A percentile compares a stretch with the other conserved stretches of the same genome.
Conservation (phyloP, 2,888 invertebrate genomes). For the Drosophila bunnanda region DNA sequence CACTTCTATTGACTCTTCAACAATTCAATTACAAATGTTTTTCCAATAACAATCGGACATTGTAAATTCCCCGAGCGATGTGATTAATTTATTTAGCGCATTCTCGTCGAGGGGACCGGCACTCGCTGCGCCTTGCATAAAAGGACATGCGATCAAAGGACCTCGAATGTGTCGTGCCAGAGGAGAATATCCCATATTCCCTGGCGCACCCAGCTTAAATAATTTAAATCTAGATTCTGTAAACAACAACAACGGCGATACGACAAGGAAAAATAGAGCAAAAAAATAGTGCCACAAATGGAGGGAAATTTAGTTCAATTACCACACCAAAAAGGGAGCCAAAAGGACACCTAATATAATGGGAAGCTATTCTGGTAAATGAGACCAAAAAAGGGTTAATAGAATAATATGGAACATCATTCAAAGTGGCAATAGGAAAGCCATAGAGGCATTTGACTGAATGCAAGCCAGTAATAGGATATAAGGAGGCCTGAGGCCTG, state of each 20-base stretch:
- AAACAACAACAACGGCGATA: constrained; percentile 32
- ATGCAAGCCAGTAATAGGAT: background rate
- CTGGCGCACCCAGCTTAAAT: constrained; percentile 50
- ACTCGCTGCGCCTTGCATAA: constrained; percentile 36
- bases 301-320: constrained; percentile 56
- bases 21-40: constrained; percentile 60
- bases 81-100: constrained; percentile 70
- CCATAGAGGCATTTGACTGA: constrained; percentile 1
- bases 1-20: constrained; percentile 48
- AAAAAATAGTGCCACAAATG: constrained; percentile 45
- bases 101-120: constrained; percentile 6
- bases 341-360: constrained; percentile 40
- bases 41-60: constrained; percentile 51
- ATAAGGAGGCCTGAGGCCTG: background rate
- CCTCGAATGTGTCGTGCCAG: constrained; percentile 62
- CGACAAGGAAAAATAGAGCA: constrained; percentile 4
- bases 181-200: constrained; percentile 26
- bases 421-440: constrained; percentile 12
- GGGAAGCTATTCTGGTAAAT: constrained; percentile 22
- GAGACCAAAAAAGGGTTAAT: constrained; percentile 8
- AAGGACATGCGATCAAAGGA: constrained; percentile 46
- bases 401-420: constrained; percentile 32
- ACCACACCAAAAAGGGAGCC: constrained; percentile 48
- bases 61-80: constrained; percentile 48
- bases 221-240: constrained; percentile 69